These are phyloP conservation scores for Styela plicata DNA, from an alignment of 23 tunicate species.

Conservation along the genomic window DNA sequence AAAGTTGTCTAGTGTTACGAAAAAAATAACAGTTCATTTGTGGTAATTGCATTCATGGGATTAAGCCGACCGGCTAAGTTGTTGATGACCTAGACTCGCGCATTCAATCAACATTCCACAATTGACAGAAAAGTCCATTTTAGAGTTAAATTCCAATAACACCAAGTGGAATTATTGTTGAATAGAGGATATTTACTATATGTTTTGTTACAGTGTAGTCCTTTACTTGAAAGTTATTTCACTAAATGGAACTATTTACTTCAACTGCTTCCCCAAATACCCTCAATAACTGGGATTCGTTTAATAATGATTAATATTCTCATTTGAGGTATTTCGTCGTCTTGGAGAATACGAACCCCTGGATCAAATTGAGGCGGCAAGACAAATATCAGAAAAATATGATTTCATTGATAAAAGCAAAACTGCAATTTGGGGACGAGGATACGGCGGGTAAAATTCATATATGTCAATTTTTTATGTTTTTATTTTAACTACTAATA, in stretches of 20 bases:
- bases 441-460: slow-evolving; percentile 94
- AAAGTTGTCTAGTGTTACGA: too few relatives aligned
- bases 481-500: too few relatives aligned
- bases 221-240: neutral
- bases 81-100: too few relatives aligned
- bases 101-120: too few relatives aligned
- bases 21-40: too few relatives aligned
- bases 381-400: slow-evolving; percentile 22
- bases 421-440: slow-evolving; percentile 87
- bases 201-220: too few relatives aligned
- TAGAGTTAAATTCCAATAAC: too few relatives aligned
- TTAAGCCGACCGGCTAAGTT: too few relatives aligned
- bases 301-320: neutral
- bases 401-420: slow-evolving; percentile 47
- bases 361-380: slow-evolving; percentile 77
- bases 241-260: neutral
- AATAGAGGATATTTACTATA: too few relatives aligned
- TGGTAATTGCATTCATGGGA: too few relatives aligned
- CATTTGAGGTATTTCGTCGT: slow-evolving; percentile 49
- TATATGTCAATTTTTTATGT: neutral
- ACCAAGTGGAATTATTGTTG: too few relatives aligned
- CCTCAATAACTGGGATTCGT: neutral
- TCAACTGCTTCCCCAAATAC: neutral
- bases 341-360: slow-evolving; percentile 88
- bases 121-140: too few relatives aligned